Evolutionary conservation across 2,113 vertebrate species (phyloP), one percentile per base, ranked within the genome.

Genomic region (Panthera leo): DNA sequence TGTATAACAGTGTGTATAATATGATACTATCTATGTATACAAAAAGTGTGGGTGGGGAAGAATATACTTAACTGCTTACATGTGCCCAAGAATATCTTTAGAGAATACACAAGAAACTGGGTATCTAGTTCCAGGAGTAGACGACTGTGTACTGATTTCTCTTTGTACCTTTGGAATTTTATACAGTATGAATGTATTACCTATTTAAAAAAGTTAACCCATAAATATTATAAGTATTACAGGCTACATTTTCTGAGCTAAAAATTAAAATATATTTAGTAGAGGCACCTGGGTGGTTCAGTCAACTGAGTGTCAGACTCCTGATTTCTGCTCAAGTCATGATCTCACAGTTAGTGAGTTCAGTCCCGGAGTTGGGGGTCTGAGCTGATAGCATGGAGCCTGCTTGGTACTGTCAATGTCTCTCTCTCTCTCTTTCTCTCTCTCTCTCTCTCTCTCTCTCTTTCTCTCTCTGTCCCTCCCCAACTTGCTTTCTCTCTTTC

Each of bases 151-250:
- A 93, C 13, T 42, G n/a, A 84, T 58, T 83, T 83, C 45, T 89
- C 36, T 63, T 95, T 55, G 5, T 76, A n/a, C 6, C 55, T 91
- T 79, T 80, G 58, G 25, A 86, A 78, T 93, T 89, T 84, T 93
- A 12, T 65, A 45, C 48, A 82, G 70, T 87, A 67, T 83, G 45
- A 95, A 91, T 39, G 9, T 19, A 84, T 89, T 34, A 75, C 27
- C n/a, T 89, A 84, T 84, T 92, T 95, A 18, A 16, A 90, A 96
- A 94, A 91, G 39, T 68, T 84, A 42, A 93, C 73, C 53, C 58
- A 2, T 93, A 82, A 94, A 95, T 89, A 71, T 53, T 76, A 29
- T 63, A 96, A 75, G 15, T 34, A 65, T 63, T 80, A 84, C 3
- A 97, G 11, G 27, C 7, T 85, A 27, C 29, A 68, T 79, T 71